Base-by-base conservation (phyloP, 2,797 vertebrate species). In the Oreochromis mossambicus region DNA sequence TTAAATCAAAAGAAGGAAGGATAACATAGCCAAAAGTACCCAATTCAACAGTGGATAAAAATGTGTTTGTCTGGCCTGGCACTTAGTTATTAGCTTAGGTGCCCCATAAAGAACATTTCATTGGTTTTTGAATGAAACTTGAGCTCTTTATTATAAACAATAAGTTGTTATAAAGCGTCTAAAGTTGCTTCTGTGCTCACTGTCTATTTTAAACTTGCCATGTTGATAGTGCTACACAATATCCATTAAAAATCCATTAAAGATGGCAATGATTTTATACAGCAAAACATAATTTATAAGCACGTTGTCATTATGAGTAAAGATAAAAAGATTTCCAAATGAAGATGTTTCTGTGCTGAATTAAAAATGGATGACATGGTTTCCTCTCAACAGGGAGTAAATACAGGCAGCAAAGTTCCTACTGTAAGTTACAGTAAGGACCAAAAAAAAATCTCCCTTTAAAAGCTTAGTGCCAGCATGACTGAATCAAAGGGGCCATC, bases 381-480 rank as follows among this genome's bases (percentile, higher is more conserved):
- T 83, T 86, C 73, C 81, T 86, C 78, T 86, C 76, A 83, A 52
- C 63, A 34, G 77, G 77, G 81, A 85, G 76, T 51, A 55, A 81
- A 83, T 80, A 52, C 52, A 81, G 77, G 41, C 70, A 84, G 87
- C 85, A 77, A 75, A 56, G 79, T 32, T 78, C 36, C 77, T 81
- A 79, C 81, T 87, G 70, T 88, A 89, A 86, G 88, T 91, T 88
- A 90, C 63, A 86, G 79, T 55, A 61, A 84, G 66, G 52, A 70
- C 55, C 86, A 7, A 17, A 85, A 11, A 10, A 80, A 83, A 41
- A 24, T 2, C 15, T 81, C 77, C 82, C 75, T 51, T 77, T 78
- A 73, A 84, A 50, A 80, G 88, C 89, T 91, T 55, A 88, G 82
- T 66, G 84, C 81, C 89, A 89, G 91, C 90, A 86, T 90, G 89